Evolutionary conservation across 2,113 vertebrate species (phyloP).

Genomic region (Noturus placidus): DNA sequence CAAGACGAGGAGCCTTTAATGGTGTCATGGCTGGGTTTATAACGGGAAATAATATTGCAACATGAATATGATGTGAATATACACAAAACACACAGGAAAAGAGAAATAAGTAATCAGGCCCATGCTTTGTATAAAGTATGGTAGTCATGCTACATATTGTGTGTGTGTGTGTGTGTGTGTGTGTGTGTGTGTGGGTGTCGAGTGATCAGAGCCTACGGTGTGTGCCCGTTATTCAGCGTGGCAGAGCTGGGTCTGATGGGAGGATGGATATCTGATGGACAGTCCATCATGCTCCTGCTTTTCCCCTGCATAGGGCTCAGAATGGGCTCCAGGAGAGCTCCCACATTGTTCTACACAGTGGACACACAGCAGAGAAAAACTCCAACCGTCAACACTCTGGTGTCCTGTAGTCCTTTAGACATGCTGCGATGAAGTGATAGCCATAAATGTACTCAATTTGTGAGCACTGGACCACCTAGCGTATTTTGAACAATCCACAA

Average conservation of each 20-base stretch:
- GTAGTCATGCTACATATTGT: not conserved
- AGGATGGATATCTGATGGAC: conserved; percentile 75
- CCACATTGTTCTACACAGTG: conserved; percentile 67
- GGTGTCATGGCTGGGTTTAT: conserved; percentile 71
- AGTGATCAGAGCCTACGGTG: conserved; percentile 76
- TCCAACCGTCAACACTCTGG: not conserved
- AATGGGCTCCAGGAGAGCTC: conserved; percentile 74
- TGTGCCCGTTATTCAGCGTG: conserved; percentile 87
- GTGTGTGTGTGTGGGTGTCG: not conserved
- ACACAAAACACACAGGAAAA: not conserved
- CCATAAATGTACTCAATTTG: not conserved
- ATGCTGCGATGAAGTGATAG: not conserved
- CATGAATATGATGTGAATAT: conserved; percentile 1
- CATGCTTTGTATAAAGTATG: not conserved
- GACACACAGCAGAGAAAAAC: not conserved
- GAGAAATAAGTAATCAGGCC: not conserved
- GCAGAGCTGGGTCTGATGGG: conserved; percentile 78
- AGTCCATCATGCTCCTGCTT: conserved; percentile 73
- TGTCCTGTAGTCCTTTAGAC: not conserved
- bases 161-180: too few relatives aligned
- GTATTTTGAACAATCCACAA: too few relatives aligned
- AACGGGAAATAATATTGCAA: conserved; percentile 12
- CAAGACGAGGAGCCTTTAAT: conserved; percentile 83
- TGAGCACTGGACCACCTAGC: too few relatives aligned
- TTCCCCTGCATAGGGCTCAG: conserved; percentile 76